Evolutionary conservation across 2,113 vertebrate species (phyloP), one percentile per base, ranked within the genome.

Genomic region (Calyptomena viridis): DNA sequence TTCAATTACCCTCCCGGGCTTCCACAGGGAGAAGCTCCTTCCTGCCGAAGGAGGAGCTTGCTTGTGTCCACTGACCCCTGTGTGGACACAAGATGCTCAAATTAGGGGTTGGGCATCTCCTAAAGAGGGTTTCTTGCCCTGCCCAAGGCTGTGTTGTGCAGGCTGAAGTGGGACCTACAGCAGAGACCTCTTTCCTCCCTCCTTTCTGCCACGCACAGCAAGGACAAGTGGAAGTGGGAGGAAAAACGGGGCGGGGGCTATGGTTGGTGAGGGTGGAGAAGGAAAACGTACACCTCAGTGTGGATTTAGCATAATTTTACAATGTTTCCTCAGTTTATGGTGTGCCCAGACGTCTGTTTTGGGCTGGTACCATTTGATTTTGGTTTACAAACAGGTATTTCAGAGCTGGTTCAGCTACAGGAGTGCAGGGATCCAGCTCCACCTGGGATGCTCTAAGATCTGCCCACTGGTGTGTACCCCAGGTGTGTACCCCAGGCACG

Each of bases 1-100:
- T 27, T 56, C 30, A 1, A 11, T 35, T 9, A 1, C 37, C 56
- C 56, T 58, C 42, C 40, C 0, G 0, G 27, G 8, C 30, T 56
- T 37, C 63, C 3, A 4, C 2, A 6, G 66, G 24, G 42, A n/a
- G 16, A 37, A 39, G 66, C 11, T 60, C 1, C 2, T 10, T 62
- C 46, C 66, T 21, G 52, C 15, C 4, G 0, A 27, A 60, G 46
- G 9, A 46, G 63, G 19, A n/a, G 6, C 23, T 40, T 23, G 8
- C 23, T 68, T 14, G 40, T 53, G 28, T 58, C 77, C 64, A 37
- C 58, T 2, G 1, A 5, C 7, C 12, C 25, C 1, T 0, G 3
- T 2, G 0, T 25, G 23, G 52, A 35, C 9, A 33, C 2, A 3
- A 14, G 15, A 13, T 62, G 22, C 42, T 63, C 22, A 30, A 18